Base-by-base conservation (phyloP, 2,888 invertebrate genomes). In the Euzophera pinguis region DNA sequence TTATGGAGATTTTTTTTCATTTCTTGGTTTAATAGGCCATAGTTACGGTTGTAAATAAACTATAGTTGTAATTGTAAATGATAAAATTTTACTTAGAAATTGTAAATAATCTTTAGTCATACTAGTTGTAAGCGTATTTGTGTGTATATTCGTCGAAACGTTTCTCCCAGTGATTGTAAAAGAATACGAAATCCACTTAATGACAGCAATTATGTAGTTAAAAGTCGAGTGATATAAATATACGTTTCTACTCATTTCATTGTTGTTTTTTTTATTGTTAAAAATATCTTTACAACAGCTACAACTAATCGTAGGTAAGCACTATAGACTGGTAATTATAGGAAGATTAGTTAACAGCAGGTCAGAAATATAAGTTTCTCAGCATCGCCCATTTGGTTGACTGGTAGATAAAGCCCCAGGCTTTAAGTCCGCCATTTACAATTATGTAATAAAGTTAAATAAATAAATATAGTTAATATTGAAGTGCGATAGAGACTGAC, bases 241-340 rank as follows among this genome's bases (percentile, higher is more conserved):
- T 88, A 89, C 89, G 89, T 89, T 89, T 89, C 81, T 89, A 89
- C 88, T 88, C 86, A 88, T 86, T 86, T 84, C 78, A 61, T 59
- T 67, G 69, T 73, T 65, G 72, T 81, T 82, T 74, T 60, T 59
- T 65, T 59, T 39, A 22, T n/a, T 29, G 14, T 1, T 13, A 4
- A 38, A 38, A 22, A 22, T 3, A 22, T 3, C 5, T 22, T 22
- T 22, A 3, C 3, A 22, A 22, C 3, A 22, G 2, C 22, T 22
- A 3, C 5, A 22, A 22, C 22, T 22, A 22, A n/a, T n/a, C n/a
- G n/a, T n/a, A n/a, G n/a, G n/a, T n/a, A n/a, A n/a, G n/a, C n/a
- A n/a, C n/a, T n/a, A n/a, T n/a, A n/a, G n/a, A n/a, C n/a, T n/a
- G n/a, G n/a, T n/a, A n/a, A n/a, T n/a, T n/a, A n/a, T n/a, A n/a